These are phyloP conservation scores for Chymomyza procnemis DNA, from an alignment of 2,888 invertebrate species.

Conservation along the genomic window DNA sequence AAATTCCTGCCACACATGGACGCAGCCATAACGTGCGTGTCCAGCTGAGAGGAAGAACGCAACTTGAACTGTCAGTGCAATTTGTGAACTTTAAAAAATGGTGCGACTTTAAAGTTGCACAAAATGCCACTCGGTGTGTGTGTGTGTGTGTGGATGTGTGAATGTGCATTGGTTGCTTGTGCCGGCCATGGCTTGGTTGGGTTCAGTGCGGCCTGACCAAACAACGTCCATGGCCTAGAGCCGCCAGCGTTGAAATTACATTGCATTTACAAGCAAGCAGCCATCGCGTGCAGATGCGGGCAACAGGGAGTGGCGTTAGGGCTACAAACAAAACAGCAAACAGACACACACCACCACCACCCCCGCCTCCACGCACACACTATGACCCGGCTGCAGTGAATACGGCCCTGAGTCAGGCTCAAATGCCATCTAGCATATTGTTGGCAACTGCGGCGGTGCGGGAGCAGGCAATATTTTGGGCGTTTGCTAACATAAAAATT, in stretches of 20 bases:
- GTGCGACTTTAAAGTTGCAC: slow-evolving; percentile 23
- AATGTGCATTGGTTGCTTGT: not conserved
- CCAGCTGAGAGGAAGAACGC: not conserved
- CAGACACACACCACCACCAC: not conserved
- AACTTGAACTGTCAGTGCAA: slow-evolving; percentile 43
- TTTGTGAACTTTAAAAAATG: slow-evolving; percentile 42
- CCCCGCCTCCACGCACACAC: not conserved
- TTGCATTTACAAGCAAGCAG: slow-evolving; percentile 42
- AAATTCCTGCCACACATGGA: not conserved
- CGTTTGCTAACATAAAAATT: slow-evolving; percentile 38
- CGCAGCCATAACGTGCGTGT: slow-evolving; percentile 20
- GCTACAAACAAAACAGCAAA: slow-evolving; percentile 8
- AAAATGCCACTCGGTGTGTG: not conserved
- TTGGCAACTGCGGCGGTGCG: not conserved
- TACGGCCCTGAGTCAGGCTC: not conserved
- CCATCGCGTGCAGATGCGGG: not conserved
- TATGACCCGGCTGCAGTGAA: not conserved
- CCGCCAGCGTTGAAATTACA: slow-evolving; percentile 47
- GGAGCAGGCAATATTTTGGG: not conserved
- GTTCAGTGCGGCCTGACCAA: slow-evolving; percentile 11
- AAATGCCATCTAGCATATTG: not conserved
- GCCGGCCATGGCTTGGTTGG: not conserved
- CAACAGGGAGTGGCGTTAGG: slow-evolving; percentile 2
- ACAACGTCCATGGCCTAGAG: slow-evolving; percentile 40
- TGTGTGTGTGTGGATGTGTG: not conserved